Evolutionary conservation across 2,888 invertebrate species (phyloP).

Genomic region (Exephanes ischioxanthus): DNA sequence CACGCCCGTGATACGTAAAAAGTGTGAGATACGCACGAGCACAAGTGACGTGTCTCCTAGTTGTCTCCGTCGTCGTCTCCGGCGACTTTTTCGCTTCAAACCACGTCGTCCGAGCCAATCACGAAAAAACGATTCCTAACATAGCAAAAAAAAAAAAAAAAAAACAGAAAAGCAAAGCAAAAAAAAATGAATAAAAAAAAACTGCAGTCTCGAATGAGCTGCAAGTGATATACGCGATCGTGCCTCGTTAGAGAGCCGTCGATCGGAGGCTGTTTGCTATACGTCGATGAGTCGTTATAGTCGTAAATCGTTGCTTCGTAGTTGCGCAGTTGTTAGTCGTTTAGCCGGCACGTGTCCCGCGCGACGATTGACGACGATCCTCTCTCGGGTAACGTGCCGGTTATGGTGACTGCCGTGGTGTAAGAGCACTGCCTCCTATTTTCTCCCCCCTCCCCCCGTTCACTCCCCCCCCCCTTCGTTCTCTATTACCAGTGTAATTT

Average conservation of each 20-base stretch:
- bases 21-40: conserved; percentile 1
- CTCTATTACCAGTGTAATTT: conserved; percentile 43
- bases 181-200: conserved; percentile 33
- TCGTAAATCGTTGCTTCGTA: conserved; percentile 70
- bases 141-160: conserved; percentile 22
- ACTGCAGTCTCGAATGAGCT: conserved; percentile 37
- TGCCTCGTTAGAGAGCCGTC: conserved; percentile 67
- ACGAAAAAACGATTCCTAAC: conserved; percentile 44
- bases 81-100: conserved; percentile 21
- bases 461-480: conserved; percentile 15
- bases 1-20: conserved; percentile 5
- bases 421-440: conserved; percentile 54
- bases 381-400: conserved; percentile 55
- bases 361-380: conserved; percentile 59
- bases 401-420: conserved; percentile 63
- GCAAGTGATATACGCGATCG: conserved; percentile 57
- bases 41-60: conserved; percentile 9
- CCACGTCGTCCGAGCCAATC: neutral
- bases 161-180: conserved; percentile 9
- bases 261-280: conserved; percentile 49
- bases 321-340: conserved; percentile 66
- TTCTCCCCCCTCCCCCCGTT: conserved; percentile 51
- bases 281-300: conserved; percentile 65
- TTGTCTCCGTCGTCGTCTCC: neutral
- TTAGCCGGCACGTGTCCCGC: conserved; percentile 74